A percentile compares a stretch with the other conserved stretches of the same genome.
These are phyloP conservation scores for Sinotaia quadrata DNA, from an alignment of 2,888 invertebrate genomes.

Conservation along the genomic window DNA sequence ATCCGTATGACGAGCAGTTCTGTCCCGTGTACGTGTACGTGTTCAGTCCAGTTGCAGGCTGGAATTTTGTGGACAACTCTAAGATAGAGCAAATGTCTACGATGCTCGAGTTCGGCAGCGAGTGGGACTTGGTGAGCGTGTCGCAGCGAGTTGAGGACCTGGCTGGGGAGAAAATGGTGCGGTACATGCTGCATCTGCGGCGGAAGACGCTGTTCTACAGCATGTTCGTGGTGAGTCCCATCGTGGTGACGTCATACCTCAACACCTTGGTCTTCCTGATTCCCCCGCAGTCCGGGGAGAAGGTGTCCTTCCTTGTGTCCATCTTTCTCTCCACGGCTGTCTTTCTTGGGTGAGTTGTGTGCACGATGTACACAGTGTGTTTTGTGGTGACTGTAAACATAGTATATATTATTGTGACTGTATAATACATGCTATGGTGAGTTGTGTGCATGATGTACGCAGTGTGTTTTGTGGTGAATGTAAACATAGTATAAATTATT, in stretches of 20 bases:
- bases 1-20: constrained; percentile 28
- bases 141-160: background rate
- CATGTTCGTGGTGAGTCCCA: constrained; percentile 17
- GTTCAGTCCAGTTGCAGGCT: background rate
- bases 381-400: background rate
- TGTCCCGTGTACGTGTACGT: constrained; percentile 7
- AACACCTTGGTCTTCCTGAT: constrained; percentile 31
- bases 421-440: too few species aligned
- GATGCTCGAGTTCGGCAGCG: background rate
- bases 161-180: background rate
- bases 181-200: background rate
- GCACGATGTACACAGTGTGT: constrained; percentile 1
- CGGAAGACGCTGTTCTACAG: constrained; percentile 18
- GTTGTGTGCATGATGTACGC: too few species aligned
- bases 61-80: background rate
- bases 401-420: too few species aligned
- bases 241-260: constrained; percentile 21
- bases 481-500: too few species aligned
- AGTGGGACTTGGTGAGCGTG: constrained; percentile 7
- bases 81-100: background rate
- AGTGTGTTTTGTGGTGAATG: too few species aligned
- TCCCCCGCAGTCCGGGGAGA: constrained; percentile 27
- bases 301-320: constrained; percentile 29
- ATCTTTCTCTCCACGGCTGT: constrained; percentile 26
- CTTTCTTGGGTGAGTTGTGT: constrained; percentile 20